Conservation (phyloP, 92 coral and sea anemone genomes). For the Phenganax subtilis region DNA sequence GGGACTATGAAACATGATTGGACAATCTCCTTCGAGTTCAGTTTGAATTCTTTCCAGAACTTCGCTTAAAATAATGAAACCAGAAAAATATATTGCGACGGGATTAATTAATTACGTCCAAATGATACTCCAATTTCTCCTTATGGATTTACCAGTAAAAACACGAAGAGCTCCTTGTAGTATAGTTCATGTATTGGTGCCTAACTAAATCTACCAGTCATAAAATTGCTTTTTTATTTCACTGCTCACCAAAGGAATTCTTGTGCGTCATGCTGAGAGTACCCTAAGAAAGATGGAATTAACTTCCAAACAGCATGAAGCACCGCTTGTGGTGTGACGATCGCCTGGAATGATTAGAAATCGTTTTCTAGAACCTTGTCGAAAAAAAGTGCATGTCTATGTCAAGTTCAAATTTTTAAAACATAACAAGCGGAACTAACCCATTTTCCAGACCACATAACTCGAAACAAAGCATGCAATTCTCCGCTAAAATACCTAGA, state of each 20-base stretch:
- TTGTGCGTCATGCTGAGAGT: conserved; percentile 39
- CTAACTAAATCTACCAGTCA: not conserved
- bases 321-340: conserved; percentile 31
- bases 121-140: no score
- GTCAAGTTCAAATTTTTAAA: not conserved
- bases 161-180: no score
- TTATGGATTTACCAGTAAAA: no score
- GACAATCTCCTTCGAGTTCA: conserved; percentile 31
- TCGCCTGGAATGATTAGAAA: conserved; percentile 13
- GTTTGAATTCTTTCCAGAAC: conserved; percentile 24
- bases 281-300: conserved; percentile 35
- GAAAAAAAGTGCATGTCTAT: not conserved
- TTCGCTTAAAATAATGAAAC: conserved; percentile 7
- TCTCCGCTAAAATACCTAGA: conserved; percentile 29
- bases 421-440: not conserved
- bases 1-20: conserved; percentile 11
- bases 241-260: conserved; percentile 36
- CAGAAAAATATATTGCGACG: no score
- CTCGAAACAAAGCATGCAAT: conserved; percentile 31
- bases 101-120: no score
- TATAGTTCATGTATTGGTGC: no score
- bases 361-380: not conserved
- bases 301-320: conserved; percentile 42
- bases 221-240: not conserved
- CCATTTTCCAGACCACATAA: conserved; percentile 40